Evolutionary conservation across 2,888 invertebrate species (phyloP), one percentile per base, ranked within the genome.

Genomic region (Drosophila neonasuta): DNA sequence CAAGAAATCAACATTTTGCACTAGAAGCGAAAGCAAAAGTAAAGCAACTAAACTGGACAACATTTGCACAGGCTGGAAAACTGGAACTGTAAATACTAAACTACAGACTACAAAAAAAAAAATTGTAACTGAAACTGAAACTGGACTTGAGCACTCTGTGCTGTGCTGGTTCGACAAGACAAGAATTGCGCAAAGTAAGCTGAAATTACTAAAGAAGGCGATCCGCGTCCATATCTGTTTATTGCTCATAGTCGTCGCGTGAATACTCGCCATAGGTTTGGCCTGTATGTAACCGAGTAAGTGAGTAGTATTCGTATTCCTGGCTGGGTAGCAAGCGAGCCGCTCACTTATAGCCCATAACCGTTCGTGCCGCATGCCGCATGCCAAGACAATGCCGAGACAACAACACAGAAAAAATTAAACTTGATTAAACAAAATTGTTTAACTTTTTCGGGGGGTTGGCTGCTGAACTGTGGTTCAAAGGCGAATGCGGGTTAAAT

Each of bases 401-500:
- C 34, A 46, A 44, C 10, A 8, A 15, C n/a, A 48, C n/a, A 10
- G 11, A 9, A 49, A 68, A 68, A 58, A 52, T 68, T 55, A 57
- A 66, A 77, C 74, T 83, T 83, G 86, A 80, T 84, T 86, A 73
- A 86, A 79, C 86, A 75, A 84, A 86, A 85, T 79, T 77, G 69
- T 85, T 78, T 64, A 80, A 80, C 79, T 83, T 85, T 80, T 55
- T 46, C 11, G 45, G 75, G 68, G 86, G 65, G 46, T 44, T 61
- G 59, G 61, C 54, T 50, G 46, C 13, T 77, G 80, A 80, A 67
- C 79, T 65, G 2, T 3, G 60, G 86, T 71, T 85, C 78, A 82
- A 63, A 68, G 76, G 86, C 67, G 78, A 71, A 30, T 6, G 24
- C 17, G 70, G 85, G 83, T 85, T 84, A 87, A 84, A 66, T 73